Evolutionary conservation across 2,888 invertebrate species (phyloP), one percentile per base, ranked within the genome.

Genomic region (Leptinotarsa juncta): DNA sequence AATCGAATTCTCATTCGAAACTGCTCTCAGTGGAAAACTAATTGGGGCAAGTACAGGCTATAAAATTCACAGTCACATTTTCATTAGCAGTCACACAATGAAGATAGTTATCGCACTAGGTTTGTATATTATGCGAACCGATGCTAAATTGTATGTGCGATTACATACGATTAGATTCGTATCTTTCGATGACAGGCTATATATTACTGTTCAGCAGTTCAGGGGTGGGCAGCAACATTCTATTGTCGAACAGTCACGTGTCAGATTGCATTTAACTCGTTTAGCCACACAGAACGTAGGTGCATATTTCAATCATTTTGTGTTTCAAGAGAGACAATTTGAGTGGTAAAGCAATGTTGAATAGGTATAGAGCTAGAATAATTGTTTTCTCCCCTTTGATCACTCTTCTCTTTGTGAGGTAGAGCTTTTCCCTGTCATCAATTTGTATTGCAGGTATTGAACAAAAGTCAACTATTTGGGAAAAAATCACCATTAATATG

Each of bases 181-280:
- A 79, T 79, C 78, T 77, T 57, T 48, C 69, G 77, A 68, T 77
- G 74, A 79, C 78, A 77, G 76, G 73, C 75, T 70, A 75, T 78
- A 70, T 73, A 78, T 75, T 74, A 73, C 67, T 23, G 20, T 67
- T 53, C 23, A 32, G 18, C 55, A 67, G 42, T 42, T 42, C 42
- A 42, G 32, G 67, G 51, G 55, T 67, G 67, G n/a, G 51, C 23
- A 26, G 16, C n/a, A n/a, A n/a, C 10, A 53, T 48, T 32, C 14
- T 62, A 69, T 69, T 69, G 48, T 69, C 53, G 57, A 48, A 20
- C 23, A 20, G 68, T 55, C 68, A 69, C 57, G 68, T 69, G 68
- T 42, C 57, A 42, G 32, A 69, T 57, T 57, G 42, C 57, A 69
- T 57, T 57, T 18, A 57, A 69, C 65, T 71, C 26, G 23, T 53